Percentiles rank a stretch among this genome's conserved stretches.
These are phyloP conservation scores for Phyllotreta cruciferae DNA, from an alignment of 2,888 invertebrate genomes.

Conservation along the genomic window DNA sequence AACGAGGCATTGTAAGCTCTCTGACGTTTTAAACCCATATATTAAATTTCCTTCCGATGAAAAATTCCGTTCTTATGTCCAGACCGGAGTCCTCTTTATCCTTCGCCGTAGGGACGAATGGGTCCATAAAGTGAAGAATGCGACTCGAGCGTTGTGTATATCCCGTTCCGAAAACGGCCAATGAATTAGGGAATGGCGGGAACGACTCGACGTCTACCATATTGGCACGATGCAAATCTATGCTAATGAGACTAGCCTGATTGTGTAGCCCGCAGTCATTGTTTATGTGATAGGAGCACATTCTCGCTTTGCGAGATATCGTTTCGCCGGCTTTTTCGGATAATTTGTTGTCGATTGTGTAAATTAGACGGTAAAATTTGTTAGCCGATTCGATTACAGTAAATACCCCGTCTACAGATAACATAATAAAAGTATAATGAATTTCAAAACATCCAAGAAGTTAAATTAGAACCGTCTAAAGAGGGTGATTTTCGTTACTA, in stretches of 20 bases:
- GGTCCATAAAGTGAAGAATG: conserved; percentile 43
- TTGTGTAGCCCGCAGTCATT: conserved; percentile 48
- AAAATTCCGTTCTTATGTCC: conserved; percentile 28
- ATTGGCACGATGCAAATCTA: conserved; percentile 57
- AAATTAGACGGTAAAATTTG: conserved; percentile 23
- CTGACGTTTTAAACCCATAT: conserved; percentile 14
- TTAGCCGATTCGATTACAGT: conserved; percentile 10
- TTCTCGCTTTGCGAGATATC: conserved; percentile 38
- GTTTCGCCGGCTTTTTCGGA: conserved; percentile 31
- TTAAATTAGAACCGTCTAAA: too few relatives aligned
- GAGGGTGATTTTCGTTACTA: too few relatives aligned
- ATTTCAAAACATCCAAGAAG: too few relatives aligned
- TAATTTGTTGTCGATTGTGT: conserved; percentile 38
- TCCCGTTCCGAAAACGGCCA: conserved; percentile 48
- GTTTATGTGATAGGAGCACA: conserved; percentile 42
- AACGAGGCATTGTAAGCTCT: conserved; percentile 21
- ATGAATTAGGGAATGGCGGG: conserved; percentile 51
- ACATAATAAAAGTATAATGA: background rate
- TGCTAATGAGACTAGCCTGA: conserved; percentile 54
- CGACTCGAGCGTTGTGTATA: conserved; percentile 43
- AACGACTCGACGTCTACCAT: conserved; percentile 52
- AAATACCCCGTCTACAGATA: conserved; percentile 2
- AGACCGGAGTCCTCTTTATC: conserved; percentile 40
- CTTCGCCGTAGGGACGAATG: conserved; percentile 41
- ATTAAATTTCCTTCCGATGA: conserved; percentile 29